These are phyloP conservation scores for Pteria penguin DNA, from an alignment of 2,888 invertebrate genomes.

Conservation along the genomic window DNA sequence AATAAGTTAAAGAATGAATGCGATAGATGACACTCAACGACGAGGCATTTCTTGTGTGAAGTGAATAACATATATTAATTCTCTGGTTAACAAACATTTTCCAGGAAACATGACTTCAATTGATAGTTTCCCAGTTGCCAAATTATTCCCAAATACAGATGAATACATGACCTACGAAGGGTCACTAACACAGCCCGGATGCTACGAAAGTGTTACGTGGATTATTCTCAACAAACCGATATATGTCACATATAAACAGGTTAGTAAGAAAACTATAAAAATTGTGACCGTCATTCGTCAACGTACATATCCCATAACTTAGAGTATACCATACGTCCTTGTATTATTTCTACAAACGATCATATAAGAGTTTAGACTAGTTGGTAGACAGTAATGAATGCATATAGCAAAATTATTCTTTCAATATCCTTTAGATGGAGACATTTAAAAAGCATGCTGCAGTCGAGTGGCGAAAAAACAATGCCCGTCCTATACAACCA, in stretches of 20 bases:
- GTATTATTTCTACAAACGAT: no score
- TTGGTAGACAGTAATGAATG: not conserved
- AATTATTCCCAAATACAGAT: slow-evolving; percentile 88
- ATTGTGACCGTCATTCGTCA: not conserved
- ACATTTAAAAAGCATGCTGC: slow-evolving; percentile 29
- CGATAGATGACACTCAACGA: no score
- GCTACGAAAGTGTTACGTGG: slow-evolving; percentile 99
- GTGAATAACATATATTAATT: not conserved
- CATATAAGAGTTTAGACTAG: not conserved
- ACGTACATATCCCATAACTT: no score
- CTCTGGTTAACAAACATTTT: not conserved
- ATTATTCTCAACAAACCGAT: slow-evolving; percentile 98
- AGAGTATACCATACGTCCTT: no score
- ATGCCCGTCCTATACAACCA: slow-evolving; percentile 64
- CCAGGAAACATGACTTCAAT: slow-evolving; percentile 18
- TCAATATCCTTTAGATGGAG: slow-evolving; percentile 37
- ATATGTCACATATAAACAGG: slow-evolving; percentile 97
- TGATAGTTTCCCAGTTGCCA: not conserved
- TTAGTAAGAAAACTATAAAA: slow-evolving; percentile 80
- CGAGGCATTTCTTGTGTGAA: not conserved
- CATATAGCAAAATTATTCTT: no score
- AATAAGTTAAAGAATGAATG: no score
- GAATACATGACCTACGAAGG: slow-evolving; percentile 98
- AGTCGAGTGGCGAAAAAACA: slow-evolving; percentile 37
- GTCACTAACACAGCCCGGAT: slow-evolving; percentile 96